phyloP scores from a whole-genome alignment of 1,140 invertebrate species.

The Drosophila sucinea region DNA sequence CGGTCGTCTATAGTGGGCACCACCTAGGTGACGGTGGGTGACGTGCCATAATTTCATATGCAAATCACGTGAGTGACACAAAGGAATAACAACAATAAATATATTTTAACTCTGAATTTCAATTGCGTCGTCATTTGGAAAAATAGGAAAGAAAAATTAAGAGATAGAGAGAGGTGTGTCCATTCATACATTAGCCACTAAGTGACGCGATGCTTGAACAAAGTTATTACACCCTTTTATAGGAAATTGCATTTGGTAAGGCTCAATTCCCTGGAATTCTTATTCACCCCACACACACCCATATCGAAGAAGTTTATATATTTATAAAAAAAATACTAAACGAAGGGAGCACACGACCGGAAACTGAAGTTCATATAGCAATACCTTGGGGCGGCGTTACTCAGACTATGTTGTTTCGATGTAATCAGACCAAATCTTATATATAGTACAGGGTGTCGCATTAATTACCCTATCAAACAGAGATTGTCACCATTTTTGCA shows the following conservation, averaged over 20 bases:
- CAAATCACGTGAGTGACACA: conserved; percentile 59
- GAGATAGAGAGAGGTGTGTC: neutral
- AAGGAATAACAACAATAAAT: conserved; percentile 28
- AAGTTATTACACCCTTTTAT: neutral
- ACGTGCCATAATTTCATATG: conserved; percentile 67
- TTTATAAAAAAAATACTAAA: neutral
- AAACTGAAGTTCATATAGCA: no score
- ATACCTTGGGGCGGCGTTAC: no score
- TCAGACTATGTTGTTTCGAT: no score
- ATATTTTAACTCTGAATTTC: conserved; percentile 51
- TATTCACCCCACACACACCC: neutral
- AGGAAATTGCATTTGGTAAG: conserved; percentile 7
- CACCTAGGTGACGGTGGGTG: conserved; percentile 22
- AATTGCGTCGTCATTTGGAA: conserved; percentile 53
- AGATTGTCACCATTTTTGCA: no score
- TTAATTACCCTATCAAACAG: no score
- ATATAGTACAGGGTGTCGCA: no score
- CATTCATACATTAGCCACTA: neutral
- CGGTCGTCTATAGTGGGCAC: conserved; percentile 1
- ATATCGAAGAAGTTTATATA: neutral
- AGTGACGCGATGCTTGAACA: neutral
- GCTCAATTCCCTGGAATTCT: neutral
- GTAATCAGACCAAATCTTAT: no score
- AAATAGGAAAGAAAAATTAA: conserved; percentile 25
- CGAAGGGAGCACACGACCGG: neutral